Conservation (phyloP, 2,888 invertebrate genomes). For the Pinctada fucata region DNA sequence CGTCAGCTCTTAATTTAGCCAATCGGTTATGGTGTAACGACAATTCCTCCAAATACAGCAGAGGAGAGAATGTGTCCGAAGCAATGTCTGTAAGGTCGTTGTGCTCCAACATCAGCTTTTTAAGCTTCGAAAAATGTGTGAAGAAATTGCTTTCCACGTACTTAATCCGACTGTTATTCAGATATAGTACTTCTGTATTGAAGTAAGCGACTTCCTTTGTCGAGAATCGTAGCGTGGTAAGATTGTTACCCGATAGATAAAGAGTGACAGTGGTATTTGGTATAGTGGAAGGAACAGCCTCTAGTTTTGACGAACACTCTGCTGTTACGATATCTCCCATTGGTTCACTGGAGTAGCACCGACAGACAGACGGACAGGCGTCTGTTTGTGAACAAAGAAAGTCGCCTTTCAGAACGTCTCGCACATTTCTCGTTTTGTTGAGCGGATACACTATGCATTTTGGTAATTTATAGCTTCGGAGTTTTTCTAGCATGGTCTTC, state of each 20-base stretch:
- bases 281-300: conserved; percentile 34
- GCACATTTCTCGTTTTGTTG: conserved; percentile 27
- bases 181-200: conserved; percentile 43
- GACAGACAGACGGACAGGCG: conserved; percentile 41
- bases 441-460: conserved; percentile 46
- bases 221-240: conserved; percentile 31
- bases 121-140: conserved; percentile 15
- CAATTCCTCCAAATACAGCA: conserved; percentile 37
- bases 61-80: conserved; percentile 33
- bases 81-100: conserved; percentile 41
- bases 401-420: conserved; percentile 37
- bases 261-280: conserved; percentile 36
- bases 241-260: conserved; percentile 49
- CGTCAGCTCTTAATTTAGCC: conserved; percentile 17
- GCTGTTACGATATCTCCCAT: conserved; percentile 28
- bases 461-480: conserved; percentile 38
- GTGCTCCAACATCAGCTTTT: conserved; percentile 32
- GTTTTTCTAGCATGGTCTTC: conserved; percentile 26
- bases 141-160: conserved; percentile 27
- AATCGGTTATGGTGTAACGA: conserved; percentile 42
- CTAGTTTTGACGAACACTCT: background rate
- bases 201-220: conserved; percentile 18
- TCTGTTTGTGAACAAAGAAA: conserved; percentile 45
- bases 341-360: conserved; percentile 39
- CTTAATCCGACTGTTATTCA: conserved; percentile 30